Evolutionary conservation across 1,140 invertebrate genomes (phyloP), one percentile per base, ranked within the genome.

Genomic region (Drosophila leontia): DNA sequence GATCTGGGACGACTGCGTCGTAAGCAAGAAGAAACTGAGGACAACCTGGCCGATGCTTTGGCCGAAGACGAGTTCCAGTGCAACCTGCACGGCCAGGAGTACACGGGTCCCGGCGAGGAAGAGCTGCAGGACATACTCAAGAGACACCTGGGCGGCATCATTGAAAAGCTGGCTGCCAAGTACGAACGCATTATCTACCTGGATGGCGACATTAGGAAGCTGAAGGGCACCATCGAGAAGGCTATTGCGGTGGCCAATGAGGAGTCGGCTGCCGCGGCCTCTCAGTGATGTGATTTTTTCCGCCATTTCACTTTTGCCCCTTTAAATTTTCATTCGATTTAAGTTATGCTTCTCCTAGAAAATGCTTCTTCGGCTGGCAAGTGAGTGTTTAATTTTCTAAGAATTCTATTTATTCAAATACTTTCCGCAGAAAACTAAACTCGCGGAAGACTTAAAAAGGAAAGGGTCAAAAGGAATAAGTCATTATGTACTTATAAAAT

Each of bases 31-130:
- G 63, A 45, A 1, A 62, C 75, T 12, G 85, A 88, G 37, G 65
- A 84, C 37, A 61, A 51, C 23, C 23, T 87, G 15, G 77, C 84
- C 19, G 84, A 83, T 11, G 65, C 64, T 0, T 19, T 88, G 39
- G 74, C 84, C 39, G 85, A 87, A 23, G 72, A 84, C 9, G 84
- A 87, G 17, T 77, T 80, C 0, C 84, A 80, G 32, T 70, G 61
- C 7, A 74, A 37, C 3, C 26, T 78, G 23, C 37, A 9, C 11
- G 80, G 72, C 8, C 26, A 75, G 29, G 13, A n/a, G 15, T 12
- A 44, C 11, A 1, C 26, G 0, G 39, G n/a, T 13, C 53, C 59
- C 23, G 75, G 17, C 17, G 69, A 88, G 9, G 45, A 55, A 0
- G 84, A 88, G 11, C n/a, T 81, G 1, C n/a, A 65, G 19, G 37